A percentile compares a stretch with the other conserved stretches of the same genome.
These are phyloP conservation scores for Cromileptes altivelis DNA, from an alignment of 2,113 vertebrate species.

Conservation along the genomic window DNA sequence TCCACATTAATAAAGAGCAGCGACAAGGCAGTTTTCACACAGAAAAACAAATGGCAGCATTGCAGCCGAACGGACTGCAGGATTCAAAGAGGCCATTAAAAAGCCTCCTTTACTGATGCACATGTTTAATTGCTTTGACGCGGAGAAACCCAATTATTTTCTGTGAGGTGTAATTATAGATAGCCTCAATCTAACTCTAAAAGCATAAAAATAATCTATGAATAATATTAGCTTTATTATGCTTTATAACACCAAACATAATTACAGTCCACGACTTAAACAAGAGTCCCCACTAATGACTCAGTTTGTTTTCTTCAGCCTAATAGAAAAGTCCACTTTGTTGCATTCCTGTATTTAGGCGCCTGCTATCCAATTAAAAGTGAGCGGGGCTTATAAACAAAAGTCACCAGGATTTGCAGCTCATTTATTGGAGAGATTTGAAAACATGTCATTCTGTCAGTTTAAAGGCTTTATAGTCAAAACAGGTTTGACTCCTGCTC, in stretches of 20 bases:
- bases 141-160: constrained; percentile 55
- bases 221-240: not conserved
- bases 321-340: not conserved
- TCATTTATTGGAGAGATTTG: constrained; percentile 9
- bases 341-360: not conserved
- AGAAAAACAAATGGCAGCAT: not conserved
- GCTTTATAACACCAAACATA: constrained; percentile 22
- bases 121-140: constrained; percentile 31
- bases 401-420: not conserved
- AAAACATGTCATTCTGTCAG: constrained; percentile 23
- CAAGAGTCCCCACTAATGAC: not conserved
- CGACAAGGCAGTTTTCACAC: not conserved
- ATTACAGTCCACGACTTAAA: constrained; percentile 14
- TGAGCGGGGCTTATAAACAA: not conserved
- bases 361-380: constrained; percentile 38
- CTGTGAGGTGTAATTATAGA: constrained; percentile 52
- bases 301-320: not conserved
- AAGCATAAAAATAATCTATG: not conserved
- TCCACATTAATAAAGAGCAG: constrained; percentile 2
- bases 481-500: too few species aligned
- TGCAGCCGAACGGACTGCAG: not conserved
- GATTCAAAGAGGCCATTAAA: not conserved
- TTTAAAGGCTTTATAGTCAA: constrained; percentile 6
- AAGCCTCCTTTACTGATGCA: constrained; percentile 10
- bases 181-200: constrained; percentile 9